These are phyloP conservation scores for Prionace glauca DNA, from an alignment of 2,797 vertebrate genomes.

Conservation along the genomic window DNA sequence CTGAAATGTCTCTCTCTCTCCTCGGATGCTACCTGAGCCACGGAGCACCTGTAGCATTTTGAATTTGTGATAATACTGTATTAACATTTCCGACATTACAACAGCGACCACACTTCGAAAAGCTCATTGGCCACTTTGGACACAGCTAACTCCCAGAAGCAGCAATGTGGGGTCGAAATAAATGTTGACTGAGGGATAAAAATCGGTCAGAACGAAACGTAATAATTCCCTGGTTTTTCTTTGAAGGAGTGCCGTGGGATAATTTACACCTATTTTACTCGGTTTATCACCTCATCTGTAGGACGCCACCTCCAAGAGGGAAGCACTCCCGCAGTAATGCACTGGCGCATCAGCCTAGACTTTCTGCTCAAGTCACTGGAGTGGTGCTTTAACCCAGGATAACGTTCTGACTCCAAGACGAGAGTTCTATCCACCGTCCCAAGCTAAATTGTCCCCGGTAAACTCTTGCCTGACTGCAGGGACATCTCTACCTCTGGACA, in stretches of 20 bases:
- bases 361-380: background rate
- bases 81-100: background rate
- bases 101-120: background rate
- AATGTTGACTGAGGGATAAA: background rate
- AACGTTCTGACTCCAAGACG: background rate
- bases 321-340: background rate
- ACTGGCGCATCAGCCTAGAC: background rate
- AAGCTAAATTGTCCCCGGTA: background rate
- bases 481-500: background rate
- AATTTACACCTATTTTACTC: background rate
- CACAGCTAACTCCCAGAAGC: background rate
- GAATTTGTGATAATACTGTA: background rate
- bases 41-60: background rate
- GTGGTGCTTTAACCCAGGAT: background rate
- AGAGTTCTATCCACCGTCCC: background rate
- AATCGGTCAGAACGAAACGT: background rate
- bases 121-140: background rate
- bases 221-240: background rate
- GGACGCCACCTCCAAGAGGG: background rate
- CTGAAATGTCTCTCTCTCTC: background rate
- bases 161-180: background rate
- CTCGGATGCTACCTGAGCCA: background rate
- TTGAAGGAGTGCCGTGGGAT: background rate
- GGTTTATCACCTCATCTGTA: background rate
- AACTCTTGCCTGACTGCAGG: background rate